Evolutionary conservation across 1,140 invertebrate genomes (phyloP), one percentile per base, ranked within the genome.

Genomic region (Hyphantria cunea): DNA sequence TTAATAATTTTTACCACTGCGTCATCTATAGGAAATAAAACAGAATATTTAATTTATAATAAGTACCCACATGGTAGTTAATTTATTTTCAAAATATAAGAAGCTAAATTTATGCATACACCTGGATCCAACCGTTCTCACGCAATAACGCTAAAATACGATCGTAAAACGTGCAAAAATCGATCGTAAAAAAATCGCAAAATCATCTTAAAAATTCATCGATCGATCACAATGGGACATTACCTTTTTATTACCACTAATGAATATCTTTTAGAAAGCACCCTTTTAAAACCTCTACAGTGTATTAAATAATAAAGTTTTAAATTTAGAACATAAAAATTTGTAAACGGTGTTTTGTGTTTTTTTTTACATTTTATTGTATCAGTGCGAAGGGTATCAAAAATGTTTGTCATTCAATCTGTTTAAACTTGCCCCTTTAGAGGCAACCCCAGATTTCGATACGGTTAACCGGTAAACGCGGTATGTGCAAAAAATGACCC

Each of bases 231-330:
- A 90, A 90, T 88, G 72, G 69, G 34, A 55, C 73, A 89, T 89
- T 83, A 86, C 76, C 72, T 90, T 90, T 90, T 90, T 90, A 89
- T 84, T 85, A 54, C 77, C 74, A 70, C 80, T 89, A 89, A 90
- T 90, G 86, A 89, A 87, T 88, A 79, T 72, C 31, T 72, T 73
- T 70, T 52, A 64, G 66, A 78, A 78, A 34, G 49, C 65, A 70
- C 69, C 73, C 66, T 73, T 72, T 76, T 66, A 74, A 66, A 74
- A 72, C 51, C 47, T 54, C 41, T 25, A 25, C 64, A 83, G 68
- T 86, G 72, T 80, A 84, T 86, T 83, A 86, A 86, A 86, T 77
- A 82, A 86, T 82, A 82, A 86, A 83, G 65, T 74, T 25, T 25
- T 78, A 80, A 85, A 78, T 75, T 67, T 64, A 64, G 63, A 72